Conservation (phyloP, 1,140 invertebrate genomes). For the Maconellicoccus hirsutus region DNA sequence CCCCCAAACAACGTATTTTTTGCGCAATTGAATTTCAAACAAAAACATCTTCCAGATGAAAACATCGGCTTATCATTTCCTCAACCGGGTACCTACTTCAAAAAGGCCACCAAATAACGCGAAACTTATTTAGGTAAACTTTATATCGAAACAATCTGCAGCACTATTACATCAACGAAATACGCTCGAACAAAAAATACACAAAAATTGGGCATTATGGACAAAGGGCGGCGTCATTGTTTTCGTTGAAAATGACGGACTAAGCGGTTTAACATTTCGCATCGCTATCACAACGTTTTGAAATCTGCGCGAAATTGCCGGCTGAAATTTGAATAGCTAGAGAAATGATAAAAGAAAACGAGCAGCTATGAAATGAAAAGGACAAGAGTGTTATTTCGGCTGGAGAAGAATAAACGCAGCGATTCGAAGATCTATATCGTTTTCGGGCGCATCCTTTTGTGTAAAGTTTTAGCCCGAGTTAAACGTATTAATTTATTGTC, state of each 20-base stretch:
- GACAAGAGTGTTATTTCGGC: constrained; percentile 2
- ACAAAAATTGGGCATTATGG: neutral
- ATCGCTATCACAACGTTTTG: neutral
- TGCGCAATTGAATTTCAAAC: too few species aligned
- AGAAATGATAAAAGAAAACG: constrained; percentile 4
- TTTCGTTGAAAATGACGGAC: neutral
- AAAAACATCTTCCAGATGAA: too few species aligned
- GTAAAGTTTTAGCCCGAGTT: neutral
- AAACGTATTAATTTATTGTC: constrained; percentile 9
- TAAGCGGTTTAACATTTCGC: neutral
- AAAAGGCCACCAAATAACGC: too few species aligned
- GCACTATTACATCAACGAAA: neutral
- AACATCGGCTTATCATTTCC: too few species aligned
- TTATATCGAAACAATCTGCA: too few species aligned
- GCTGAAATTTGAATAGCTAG: neutral
- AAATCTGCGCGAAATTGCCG: constrained; percentile 7
- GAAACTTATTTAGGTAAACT: too few species aligned
- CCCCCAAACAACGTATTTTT: too few species aligned
- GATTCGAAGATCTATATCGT: neutral
- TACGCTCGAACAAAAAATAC: neutral
- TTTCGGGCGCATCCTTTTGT: neutral
- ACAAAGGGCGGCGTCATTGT: neutral
- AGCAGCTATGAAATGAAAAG: neutral
- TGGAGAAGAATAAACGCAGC: neutral
- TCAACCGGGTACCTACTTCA: too few species aligned